A percentile compares a stretch with the other conserved stretches of the same genome.
Conservation (phyloP, 1,140 invertebrate genomes). For the Eulimnadia texana region DNA sequence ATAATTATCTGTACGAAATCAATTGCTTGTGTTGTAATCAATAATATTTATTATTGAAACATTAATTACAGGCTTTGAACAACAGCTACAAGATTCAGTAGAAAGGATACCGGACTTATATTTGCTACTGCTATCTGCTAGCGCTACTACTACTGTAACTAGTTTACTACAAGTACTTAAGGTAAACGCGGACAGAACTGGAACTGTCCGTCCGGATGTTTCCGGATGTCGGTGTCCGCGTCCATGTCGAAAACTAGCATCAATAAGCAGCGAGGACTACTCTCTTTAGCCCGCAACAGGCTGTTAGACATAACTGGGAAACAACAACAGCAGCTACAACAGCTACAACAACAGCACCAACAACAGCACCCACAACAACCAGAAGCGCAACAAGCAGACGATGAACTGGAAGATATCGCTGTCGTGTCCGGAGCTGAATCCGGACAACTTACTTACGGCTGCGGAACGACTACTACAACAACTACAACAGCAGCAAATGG, state of each 20-base stretch:
- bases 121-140: too few species aligned
- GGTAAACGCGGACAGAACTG: not conserved
- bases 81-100: too few species aligned
- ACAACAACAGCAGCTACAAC: not conserved
- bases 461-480: constrained; percentile 24
- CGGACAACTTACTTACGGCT: constrained; percentile 31
- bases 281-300: not conserved
- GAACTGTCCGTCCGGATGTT: not conserved
- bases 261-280: not conserved
- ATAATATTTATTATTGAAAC: too few species aligned
- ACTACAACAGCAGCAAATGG: constrained; percentile 38
- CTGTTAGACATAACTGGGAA: not conserved
- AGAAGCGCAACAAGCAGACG: constrained; percentile 22
- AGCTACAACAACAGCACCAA: not conserved
- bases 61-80: too few species aligned
- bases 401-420: constrained; percentile 35
- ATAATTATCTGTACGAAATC: too few species aligned
- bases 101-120: too few species aligned
- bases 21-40: too few species aligned
- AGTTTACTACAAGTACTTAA: not conserved
- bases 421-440: constrained; percentile 31
- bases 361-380: not conserved
- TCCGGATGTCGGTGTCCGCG: not conserved
- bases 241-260: not conserved
- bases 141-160: too few species aligned